Evolutionary conservation across 2,113 vertebrate species (phyloP).

Genomic region (Nesogale talazaci): DNA sequence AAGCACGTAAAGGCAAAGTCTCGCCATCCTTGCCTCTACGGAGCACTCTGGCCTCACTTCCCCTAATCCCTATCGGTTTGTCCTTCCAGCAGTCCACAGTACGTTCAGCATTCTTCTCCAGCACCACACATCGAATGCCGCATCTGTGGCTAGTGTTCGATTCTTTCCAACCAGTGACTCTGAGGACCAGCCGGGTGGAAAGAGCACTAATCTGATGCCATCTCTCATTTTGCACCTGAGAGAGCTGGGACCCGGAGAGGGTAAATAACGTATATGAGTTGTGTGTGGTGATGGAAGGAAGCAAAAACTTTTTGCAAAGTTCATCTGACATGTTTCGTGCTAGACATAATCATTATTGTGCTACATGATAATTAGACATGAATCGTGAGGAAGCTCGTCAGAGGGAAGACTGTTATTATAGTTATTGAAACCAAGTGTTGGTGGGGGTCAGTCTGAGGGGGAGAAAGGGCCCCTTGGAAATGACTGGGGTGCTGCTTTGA

Average conservation of each 20-base stretch:
- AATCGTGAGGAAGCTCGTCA: slow-evolving; percentile 17
- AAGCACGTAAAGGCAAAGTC: too few species aligned
- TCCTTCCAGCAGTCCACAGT: too few species aligned
- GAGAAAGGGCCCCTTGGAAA: neutral
- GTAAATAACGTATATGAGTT: neutral
- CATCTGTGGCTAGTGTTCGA: too few species aligned
- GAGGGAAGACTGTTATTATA: slow-evolving; percentile 22
- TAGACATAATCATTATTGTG: slow-evolving; percentile 51
- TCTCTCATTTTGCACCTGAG: neutral
- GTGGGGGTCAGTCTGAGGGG: neutral
- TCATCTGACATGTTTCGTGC: slow-evolving; percentile 27
- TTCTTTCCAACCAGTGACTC: neutral
- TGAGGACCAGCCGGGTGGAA: neutral
- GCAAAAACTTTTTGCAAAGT: neutral
- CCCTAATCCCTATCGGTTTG: too few species aligned
- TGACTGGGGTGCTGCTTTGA: neutral
- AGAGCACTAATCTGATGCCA: neutral
- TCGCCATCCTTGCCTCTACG: too few species aligned
- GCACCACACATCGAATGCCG: too few species aligned
- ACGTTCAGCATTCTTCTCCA: too few species aligned
- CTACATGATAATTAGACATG: slow-evolving; percentile 42
- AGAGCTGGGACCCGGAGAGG: neutral
- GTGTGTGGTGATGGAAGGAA: neutral
- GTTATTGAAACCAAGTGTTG: slow-evolving; percentile 41
- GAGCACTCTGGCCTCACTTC: too few species aligned